Evolutionary conservation across 1,140 invertebrate genomes (phyloP).

Genomic region (Panonychus citri): DNA sequence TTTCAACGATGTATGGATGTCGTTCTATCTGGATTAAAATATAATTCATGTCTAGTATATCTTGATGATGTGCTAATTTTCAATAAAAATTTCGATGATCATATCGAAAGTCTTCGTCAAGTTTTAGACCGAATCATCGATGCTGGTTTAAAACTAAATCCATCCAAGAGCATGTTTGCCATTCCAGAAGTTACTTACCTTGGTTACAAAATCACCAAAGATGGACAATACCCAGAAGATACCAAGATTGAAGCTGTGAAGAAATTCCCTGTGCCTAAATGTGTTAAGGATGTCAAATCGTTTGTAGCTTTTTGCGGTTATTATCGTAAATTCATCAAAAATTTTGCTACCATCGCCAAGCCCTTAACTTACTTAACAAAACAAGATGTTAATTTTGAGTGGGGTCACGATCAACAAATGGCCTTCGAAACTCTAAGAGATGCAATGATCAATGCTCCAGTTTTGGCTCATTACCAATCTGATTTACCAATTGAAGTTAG

Average conservation of each 20-base stretch:
- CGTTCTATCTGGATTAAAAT: slow-evolving; percentile 19
- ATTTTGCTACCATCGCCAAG: slow-evolving; percentile 19
- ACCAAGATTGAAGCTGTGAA: slow-evolving; percentile 18
- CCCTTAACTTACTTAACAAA: slow-evolving; percentile 18
- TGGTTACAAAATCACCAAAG: slow-evolving; percentile 8
- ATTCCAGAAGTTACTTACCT: slow-evolving; percentile 2
- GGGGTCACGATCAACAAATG: slow-evolving; percentile 6
- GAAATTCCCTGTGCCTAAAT: slow-evolving; percentile 14
- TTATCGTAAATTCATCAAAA: slow-evolving; percentile 9
- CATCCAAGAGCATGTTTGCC: slow-evolving; percentile 9
- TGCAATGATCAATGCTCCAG: not conserved
- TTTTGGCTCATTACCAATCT: not conserved
- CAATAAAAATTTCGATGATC: slow-evolving; percentile 6
- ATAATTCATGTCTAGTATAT: slow-evolving; percentile 10
- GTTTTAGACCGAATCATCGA: slow-evolving; percentile 8
- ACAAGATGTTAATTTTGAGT: slow-evolving; percentile 7
- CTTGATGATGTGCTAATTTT: slow-evolving; percentile 21
- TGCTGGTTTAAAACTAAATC: slow-evolving; percentile 3
- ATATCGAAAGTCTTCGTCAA: not conserved
- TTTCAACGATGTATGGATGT: slow-evolving; percentile 30
- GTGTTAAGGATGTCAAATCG: slow-evolving; percentile 19
- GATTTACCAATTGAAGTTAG: not conserved
- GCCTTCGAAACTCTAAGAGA: slow-evolving; percentile 4
- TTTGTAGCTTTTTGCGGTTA: not conserved
- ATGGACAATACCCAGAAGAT: slow-evolving; percentile 19